Percentiles rank a stretch among this genome's conserved stretches.
phyloP scores from a whole-genome alignment of 2,888 invertebrate species.

The Azorinus chamasolen region DNA sequence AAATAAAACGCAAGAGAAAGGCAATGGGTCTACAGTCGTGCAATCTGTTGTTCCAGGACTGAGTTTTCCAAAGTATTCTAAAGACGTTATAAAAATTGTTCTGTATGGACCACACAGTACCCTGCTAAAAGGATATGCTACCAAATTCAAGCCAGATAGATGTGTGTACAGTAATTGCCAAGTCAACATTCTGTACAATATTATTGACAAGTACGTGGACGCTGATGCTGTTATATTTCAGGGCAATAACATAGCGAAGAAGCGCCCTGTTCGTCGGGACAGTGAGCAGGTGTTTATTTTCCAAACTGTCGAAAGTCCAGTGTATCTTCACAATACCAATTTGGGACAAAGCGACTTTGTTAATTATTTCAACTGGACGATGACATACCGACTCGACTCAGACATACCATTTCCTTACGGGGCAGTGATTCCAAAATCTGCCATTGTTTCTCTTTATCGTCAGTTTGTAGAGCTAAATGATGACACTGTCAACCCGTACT shows the following conservation, averaged over 20 bases:
- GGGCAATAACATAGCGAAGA: constrained; percentile 26
- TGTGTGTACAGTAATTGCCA: constrained; percentile 13
- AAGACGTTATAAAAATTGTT: too few relatives aligned
- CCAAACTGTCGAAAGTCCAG: constrained; percentile 32
- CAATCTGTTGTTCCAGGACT: too few relatives aligned
- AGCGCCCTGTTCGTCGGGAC: constrained; percentile 30
- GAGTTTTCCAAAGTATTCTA: too few relatives aligned
- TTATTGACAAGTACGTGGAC: not conserved
- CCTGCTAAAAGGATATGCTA: too few relatives aligned
- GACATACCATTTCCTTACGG: constrained; percentile 58
- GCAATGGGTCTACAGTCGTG: too few relatives aligned
- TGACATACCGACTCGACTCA: constrained; percentile 61
- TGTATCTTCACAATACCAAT: constrained; percentile 23
- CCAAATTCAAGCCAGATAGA: too few relatives aligned
- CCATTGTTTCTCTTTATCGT: not conserved
- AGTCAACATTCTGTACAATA: not conserved
- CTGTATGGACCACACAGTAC: too few relatives aligned
- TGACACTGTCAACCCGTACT: too few relatives aligned
- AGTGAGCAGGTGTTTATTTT: constrained; percentile 41
- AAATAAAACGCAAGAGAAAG: too few relatives aligned
- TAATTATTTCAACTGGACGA: constrained; percentile 57
- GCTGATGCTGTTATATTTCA: constrained; percentile 56
- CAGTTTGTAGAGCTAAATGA: not conserved
- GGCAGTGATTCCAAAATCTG: constrained; percentile 6
- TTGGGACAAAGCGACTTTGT: not conserved